These are phyloP conservation scores for human DNA, from an alignment of 2,113 vertebrate genomes.

Conservation along the genomic window DNA sequence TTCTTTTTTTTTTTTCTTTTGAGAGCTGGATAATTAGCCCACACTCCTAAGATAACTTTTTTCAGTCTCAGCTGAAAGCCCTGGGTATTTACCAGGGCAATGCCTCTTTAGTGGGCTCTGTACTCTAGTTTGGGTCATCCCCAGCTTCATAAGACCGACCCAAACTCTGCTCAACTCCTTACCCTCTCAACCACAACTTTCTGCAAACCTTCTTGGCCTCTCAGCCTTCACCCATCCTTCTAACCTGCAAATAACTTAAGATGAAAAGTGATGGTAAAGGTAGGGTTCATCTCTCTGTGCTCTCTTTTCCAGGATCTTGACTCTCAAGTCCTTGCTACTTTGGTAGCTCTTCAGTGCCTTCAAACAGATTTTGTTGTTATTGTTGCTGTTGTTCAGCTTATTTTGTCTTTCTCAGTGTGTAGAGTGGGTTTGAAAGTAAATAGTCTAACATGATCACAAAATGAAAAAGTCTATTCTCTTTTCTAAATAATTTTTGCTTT, in stretches of 20 bases:
- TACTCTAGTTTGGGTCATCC: not conserved
- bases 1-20: not conserved
- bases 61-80: not conserved
- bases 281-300: not conserved
- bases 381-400: not conserved
- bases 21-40: not conserved
- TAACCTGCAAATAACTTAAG: not conserved
- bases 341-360: not conserved
- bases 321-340: not conserved
- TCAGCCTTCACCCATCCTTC: not conserved
- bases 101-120: not conserved
- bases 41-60: not conserved
- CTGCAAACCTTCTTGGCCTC: not conserved
- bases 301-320: not conserved
- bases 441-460: not conserved
- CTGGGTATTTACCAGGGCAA: not conserved
- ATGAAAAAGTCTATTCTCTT: not conserved
- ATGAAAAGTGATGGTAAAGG: not conserved
- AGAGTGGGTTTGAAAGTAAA: not conserved
- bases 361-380: not conserved
- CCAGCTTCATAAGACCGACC: not conserved
- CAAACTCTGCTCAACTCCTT: not conserved
- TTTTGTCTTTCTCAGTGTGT: not conserved
- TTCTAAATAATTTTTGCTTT: conserved; percentile 1
- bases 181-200: not conserved